Base-by-base conservation (phyloP, 1,140 invertebrate species). In the Pissodes strobi region DNA sequence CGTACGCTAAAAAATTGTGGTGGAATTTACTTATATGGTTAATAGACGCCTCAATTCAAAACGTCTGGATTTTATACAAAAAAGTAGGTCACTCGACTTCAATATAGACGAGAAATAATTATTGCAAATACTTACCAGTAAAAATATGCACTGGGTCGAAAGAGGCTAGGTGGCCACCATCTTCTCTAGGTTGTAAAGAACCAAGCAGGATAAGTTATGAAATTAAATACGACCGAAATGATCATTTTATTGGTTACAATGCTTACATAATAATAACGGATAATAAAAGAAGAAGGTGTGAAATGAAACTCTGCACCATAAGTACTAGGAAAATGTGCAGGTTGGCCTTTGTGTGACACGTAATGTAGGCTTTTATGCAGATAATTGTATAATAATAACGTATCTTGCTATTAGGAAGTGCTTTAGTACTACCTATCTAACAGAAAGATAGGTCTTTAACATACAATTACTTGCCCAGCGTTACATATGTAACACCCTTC, bases 1-100 rank as follows among this genome's bases (percentile, higher is more conserved):
- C 2, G 75, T 79, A 41, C 43, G 75, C 2, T 53, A 66, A n/a
- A n/a, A n/a, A n/a, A 64, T 78, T 75, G 77, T 78, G 74, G 66
- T 79, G 72, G 74, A 64, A 66, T 9, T 38, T 78, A 39, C 68
- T 78, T 49, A 70, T 70, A 37, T 74, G 69, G 66, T 57, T 74
- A 23, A 17, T 78, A 21, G 73, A 77, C 67, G 71, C 65, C 22
- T 45, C 57, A n/a, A 53, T 73, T n/a, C 67, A 75, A 64, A 78
- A 78, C 67, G 74, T 73, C 13, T 78, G 75, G 67, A 64, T 72
- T 51, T 49, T 72, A 39, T 64, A 71, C 37, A 68, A 71, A 67
- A 66, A 68, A 55, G 53, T 52, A 41, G 66, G 56, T 64, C 12
- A 46, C 39, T 19, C 70, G 74, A 46, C 58, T 72, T 25, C 34